A percentile compares a stretch with the other conserved stretches of the same genome.
Evolutionary conservation across 2,113 vertebrate species (phyloP).

Genomic region (Antennarius striatus): DNA sequence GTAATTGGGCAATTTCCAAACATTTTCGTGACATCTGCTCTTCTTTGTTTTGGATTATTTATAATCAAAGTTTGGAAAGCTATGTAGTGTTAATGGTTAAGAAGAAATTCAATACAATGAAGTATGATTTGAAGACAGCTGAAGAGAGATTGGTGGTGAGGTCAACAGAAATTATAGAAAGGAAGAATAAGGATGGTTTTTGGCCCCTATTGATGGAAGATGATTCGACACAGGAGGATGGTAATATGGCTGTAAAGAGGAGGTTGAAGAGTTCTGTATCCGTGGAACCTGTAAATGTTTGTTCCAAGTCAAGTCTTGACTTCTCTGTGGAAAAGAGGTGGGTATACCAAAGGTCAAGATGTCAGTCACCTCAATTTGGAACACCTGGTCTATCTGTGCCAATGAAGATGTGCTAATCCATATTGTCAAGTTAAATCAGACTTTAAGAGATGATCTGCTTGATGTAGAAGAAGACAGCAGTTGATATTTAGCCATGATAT

Average conservation of each 20-base stretch:
- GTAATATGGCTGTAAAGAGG: neutral
- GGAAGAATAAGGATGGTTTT: neutral
- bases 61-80: too few relatives aligned
- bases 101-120: neutral
- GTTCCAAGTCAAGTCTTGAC: too few relatives aligned
- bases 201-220: neutral
- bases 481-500: neutral
- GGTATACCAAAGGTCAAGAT: neutral
- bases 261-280: neutral
- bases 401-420: neutral
- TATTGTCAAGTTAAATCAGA: neutral
- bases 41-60: too few relatives aligned
- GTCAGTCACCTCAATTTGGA: neutral
- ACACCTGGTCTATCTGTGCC: neutral
- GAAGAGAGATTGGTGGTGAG: neutral
- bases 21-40: too few relatives aligned
- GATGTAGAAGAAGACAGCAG: neutral
- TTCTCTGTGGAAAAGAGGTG: too few relatives aligned
- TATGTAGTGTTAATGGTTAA: too few relatives aligned
- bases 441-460: neutral
- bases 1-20: too few relatives aligned
- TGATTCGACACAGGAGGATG: neutral
- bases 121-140: neutral
- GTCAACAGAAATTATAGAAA: neutral
- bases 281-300: neutral